Base-by-base conservation (phyloP, 2,888 invertebrate species). In the Luperina nickerlii region DNA sequence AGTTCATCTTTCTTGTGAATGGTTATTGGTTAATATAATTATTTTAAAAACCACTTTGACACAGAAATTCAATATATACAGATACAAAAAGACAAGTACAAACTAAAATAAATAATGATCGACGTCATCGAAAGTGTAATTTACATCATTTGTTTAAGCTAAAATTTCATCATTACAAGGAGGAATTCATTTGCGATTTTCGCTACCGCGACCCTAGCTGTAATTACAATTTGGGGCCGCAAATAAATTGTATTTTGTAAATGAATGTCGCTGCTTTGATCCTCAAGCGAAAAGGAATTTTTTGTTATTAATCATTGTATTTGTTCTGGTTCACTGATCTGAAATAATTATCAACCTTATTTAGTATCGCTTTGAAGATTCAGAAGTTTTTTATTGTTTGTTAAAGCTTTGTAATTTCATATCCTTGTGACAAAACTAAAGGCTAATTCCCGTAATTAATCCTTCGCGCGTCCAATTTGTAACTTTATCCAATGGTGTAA, bases 261-360 rank as follows among this genome's bases (percentile, higher is more conserved):
- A 89, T 88, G 90, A 89, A 89, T 89, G 88, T 84, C 86, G 78
- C 66, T 82, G 85, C 88, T 90, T 89, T 89, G 87, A 91, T 91
- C 88, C 62, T 85, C 74, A 74, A 78, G 76, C 72, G 88, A 88
- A 90, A 90, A 63, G 87, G 83, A 90, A 91, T 91, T 90, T 87
- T 85, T 84, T 87, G 89, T 90, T 90, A 91, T 91, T 92, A 91
- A 92, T 93, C 93, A 90, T 89, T 89, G 90, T 92, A 91, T 92
- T 92, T 92, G 88, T 90, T 90, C 86, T 79, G 88, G 87, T 78
- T 83, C 84, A 85, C 76, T 87, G 91, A 90, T 91, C 89, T 83
- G 87, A 83, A 90, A 89, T 90, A 90, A 92, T 90, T 88, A 88
- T 78, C 73, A 72, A 79, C 63, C 72, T 82, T 80, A 82, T 79